A percentile compares a stretch with the other conserved stretches of the same genome.
Evolutionary conservation across 2,797 vertebrate genomes (phyloP).

Genomic region (Simalia tracyae): DNA sequence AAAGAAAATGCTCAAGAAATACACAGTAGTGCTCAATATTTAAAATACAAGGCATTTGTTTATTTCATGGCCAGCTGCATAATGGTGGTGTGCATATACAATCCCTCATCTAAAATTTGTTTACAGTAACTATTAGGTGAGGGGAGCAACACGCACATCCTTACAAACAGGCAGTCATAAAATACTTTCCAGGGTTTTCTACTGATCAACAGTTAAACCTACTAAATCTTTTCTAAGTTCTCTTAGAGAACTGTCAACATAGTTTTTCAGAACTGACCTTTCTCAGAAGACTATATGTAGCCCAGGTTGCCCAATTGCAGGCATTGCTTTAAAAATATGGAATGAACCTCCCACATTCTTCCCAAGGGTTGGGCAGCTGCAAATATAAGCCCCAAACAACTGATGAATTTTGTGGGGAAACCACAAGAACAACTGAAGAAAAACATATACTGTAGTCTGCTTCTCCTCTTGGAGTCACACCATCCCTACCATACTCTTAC

Average conservation of each 20-base stretch:
- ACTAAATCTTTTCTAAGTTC: not conserved
- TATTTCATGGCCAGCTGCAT: not conserved
- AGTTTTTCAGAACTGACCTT: not conserved
- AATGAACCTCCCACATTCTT: not conserved
- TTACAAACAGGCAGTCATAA: not conserved
- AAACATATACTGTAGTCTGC: not conserved
- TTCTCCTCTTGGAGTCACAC: not conserved
- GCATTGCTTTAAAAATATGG: not conserved
- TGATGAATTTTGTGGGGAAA: not conserved
- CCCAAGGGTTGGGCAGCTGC: not conserved
- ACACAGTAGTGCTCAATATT: not conserved
- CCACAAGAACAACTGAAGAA: not conserved
- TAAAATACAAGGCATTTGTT: not conserved
- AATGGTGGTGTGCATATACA: not conserved
- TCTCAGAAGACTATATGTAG: slow-evolving; percentile 15
- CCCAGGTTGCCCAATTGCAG: not conserved
- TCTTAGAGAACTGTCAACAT: not conserved
- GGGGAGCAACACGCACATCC: not conserved
- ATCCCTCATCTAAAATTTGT: not conserved
- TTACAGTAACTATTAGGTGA: not conserved
- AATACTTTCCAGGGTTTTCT: not conserved
- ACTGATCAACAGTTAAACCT: not conserved
- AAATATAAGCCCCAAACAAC: not conserved
- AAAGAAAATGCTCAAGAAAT: not conserved
- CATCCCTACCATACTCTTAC: not conserved